phyloP scores from a whole-genome alignment of 2,797 vertebrate genomes.

The Chelon auratus region DNA sequence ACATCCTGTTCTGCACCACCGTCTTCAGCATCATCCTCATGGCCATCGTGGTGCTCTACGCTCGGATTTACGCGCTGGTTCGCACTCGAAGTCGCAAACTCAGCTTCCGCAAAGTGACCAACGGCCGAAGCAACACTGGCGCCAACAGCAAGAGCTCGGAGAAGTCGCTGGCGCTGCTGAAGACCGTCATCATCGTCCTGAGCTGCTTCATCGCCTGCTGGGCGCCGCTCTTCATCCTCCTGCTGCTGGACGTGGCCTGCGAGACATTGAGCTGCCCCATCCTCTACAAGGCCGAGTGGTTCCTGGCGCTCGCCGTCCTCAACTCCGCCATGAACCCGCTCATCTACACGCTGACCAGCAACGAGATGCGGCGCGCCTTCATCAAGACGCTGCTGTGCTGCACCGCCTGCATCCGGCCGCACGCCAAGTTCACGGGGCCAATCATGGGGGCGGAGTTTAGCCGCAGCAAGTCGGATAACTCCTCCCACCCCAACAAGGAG shows the following conservation, averaged over 20 bases:
- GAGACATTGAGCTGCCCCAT: conserved; percentile 88
- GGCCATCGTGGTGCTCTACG: conserved; percentile 94
- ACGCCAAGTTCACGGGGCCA: conserved; percentile 88
- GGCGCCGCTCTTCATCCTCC: conserved; percentile 95
- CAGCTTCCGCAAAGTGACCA: conserved; percentile 92
- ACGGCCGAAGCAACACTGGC: conserved; percentile 85
- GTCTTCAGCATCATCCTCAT: conserved; percentile 94
- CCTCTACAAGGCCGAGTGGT: conserved; percentile 95
- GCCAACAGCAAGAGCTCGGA: conserved; percentile 92
- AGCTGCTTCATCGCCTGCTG: conserved; percentile 98
- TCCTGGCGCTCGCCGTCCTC: conserved; percentile 94
- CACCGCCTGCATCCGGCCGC: conserved; percentile 81
- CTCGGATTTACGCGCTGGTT: conserved; percentile 94
- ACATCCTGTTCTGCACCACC: conserved; percentile 98
- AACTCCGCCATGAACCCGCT: conserved; percentile 98
- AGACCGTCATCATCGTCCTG: conserved; percentile 97
- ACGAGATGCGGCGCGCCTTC: conserved; percentile 97
- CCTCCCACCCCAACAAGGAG: conserved; percentile 94
- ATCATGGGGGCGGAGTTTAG: conserved; percentile 95
- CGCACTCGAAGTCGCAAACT: conserved; percentile 93
- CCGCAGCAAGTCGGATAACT: conserved; percentile 96
- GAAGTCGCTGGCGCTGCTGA: conserved; percentile 95
- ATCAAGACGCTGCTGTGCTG: conserved; percentile 92
- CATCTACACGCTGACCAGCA: conserved; percentile 97
- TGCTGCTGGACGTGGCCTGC: conserved; percentile 95